These are phyloP conservation scores for Paralichthys olivaceus DNA, from an alignment of 2,113 vertebrate species.

Conservation along the genomic window DNA sequence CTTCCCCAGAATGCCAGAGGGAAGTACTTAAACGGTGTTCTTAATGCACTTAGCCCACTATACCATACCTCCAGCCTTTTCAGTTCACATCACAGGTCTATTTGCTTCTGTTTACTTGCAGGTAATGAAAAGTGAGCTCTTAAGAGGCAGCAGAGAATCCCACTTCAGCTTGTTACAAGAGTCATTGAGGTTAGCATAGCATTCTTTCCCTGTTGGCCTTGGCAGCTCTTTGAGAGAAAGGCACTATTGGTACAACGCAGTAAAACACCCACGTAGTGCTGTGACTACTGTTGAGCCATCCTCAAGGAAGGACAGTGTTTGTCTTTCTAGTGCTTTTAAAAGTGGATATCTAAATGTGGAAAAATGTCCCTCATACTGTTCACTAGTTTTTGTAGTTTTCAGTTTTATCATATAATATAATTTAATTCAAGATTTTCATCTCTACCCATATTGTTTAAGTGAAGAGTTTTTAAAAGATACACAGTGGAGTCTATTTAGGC, in stretches of 20 bases:
- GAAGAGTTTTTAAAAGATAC: background rate
- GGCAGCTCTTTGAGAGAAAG: slow-evolving; percentile 32
- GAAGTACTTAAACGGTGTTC: slow-evolving; percentile 34
- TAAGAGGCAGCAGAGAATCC: slow-evolving; percentile 58
- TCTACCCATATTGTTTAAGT: background rate
- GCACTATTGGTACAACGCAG: slow-evolving; percentile 56
- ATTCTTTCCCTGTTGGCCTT: slow-evolving; percentile 38
- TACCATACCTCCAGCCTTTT: slow-evolving; percentile 28
- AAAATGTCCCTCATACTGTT: background rate
- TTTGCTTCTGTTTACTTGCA: slow-evolving; percentile 54
- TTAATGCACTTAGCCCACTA: slow-evolving; percentile 40
- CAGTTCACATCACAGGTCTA: slow-evolving; percentile 29
- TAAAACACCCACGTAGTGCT: slow-evolving; percentile 31
- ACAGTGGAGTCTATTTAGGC: background rate
- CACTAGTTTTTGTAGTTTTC: background rate
- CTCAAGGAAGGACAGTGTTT: slow-evolving; percentile 13
- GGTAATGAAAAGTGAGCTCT: slow-evolving; percentile 49
- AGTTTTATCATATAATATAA: background rate
- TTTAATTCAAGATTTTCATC: background rate
- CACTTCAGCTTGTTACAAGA: slow-evolving; percentile 54
- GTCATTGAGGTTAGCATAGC: slow-evolving; percentile 47
- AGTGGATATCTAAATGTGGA: slow-evolving; percentile 12
- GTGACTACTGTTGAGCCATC: slow-evolving; percentile 12
- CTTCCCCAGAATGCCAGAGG: slow-evolving; percentile 8
- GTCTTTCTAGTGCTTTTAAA: slow-evolving; percentile 26